Percentiles rank a stretch among this genome's conserved stretches.
Conservation (phyloP, 2,113 vertebrate species). For the human region GRCh38 chr18:41783001-41783500, state of each 20-base stretch:
- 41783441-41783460: background rate
- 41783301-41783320: background rate
- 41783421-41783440: background rate
- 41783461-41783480: background rate
- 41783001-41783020: background rate
- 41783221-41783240: background rate
- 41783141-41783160: background rate
- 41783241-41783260: conserved; percentile 16
- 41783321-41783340: conserved; percentile 3
- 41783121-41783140: background rate
- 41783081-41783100: background rate
- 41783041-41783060: conserved; percentile 11
- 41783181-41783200: background rate
- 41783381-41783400: background rate
- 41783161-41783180: background rate
- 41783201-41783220: background rate
- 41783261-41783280: background rate
- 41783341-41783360: background rate
- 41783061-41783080: background rate
- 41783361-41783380: background rate
- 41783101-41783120: background rate
- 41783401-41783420: background rate
- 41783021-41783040: background rate
- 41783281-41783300: background rate
- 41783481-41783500: background rate